Percentiles rank a stretch among this genome's conserved stretches.
Evolutionary conservation across 2,113 vertebrate genomes (phyloP).

Genomic region (Pantherophis guttatus): DNA sequence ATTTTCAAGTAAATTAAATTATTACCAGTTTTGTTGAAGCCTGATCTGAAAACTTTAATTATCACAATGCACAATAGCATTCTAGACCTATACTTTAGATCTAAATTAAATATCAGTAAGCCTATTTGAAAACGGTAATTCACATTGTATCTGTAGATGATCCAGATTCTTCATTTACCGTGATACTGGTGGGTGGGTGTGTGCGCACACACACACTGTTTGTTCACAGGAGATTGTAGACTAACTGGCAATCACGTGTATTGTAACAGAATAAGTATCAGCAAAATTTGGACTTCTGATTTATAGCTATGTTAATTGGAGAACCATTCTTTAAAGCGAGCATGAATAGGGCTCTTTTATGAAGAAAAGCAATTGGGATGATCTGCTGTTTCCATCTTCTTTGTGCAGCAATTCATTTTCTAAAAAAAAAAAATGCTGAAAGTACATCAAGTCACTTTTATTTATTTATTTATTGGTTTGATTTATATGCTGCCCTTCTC

Average conservation of each 20-base stretch:
- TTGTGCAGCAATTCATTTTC: not conserved
- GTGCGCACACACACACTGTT: not conserved
- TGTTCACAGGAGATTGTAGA: not conserved
- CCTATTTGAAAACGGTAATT: not conserved
- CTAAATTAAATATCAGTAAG: constrained; percentile 20
- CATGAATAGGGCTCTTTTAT: not conserved
- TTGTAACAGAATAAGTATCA: not conserved
- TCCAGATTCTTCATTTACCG: not conserved
- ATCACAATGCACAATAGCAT: not conserved
- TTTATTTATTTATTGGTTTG: no score
- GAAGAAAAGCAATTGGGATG: not conserved
- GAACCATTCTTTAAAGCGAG: not conserved
- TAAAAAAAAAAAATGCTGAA: not conserved
- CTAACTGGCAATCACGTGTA: not conserved
- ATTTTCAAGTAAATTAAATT: constrained; percentile 17
- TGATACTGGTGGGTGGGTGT: not conserved
- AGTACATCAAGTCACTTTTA: not conserved
- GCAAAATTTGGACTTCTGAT: not conserved
- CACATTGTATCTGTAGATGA: not conserved
- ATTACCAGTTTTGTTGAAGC: not conserved
- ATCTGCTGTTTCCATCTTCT: not conserved
- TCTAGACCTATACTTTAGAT: not conserved
- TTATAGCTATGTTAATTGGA: not conserved
- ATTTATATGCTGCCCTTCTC: no score
- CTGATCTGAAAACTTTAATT: constrained; percentile 10